Evolutionary conservation across 1,140 invertebrate species (phyloP), one percentile per base, ranked within the genome.

Genomic region (Megalonaias nervosa): DNA sequence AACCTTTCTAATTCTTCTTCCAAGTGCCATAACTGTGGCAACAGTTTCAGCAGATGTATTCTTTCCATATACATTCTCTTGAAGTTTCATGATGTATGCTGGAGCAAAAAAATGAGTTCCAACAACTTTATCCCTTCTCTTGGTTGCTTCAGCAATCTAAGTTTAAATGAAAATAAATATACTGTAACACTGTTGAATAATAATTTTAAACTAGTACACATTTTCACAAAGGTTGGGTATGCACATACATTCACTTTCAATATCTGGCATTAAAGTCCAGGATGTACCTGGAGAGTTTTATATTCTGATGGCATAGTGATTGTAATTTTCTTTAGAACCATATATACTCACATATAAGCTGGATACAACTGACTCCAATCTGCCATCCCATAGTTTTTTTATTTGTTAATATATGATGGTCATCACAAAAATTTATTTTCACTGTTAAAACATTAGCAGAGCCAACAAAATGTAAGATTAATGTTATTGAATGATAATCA

Each of bases 31-130:
- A 13, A 87, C 86, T 11, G 90, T 91, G 56, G 90, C 90, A n/a
- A 90, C 85, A n/a, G 90, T 87, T 21, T 81, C 74, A 60, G 87
- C 83, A 17, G 87, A 88, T 16, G 90, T 91, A 19, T 86, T 61
- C 17, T 71, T 80, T 13, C 90, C 87, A 71, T 88, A 86, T 2
- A 90, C 83, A 79, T 90, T 90, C 75, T 91, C 90, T 60, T 90
- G 79, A 12, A 90, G 77, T 81, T 80, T 86, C 86, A 90, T 90
- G 57, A 88, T 77, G 74, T 89, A 86, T 2, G 90, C 86, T 13
- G 90, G 90, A 38, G 88, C 87, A 81, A 91, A 91, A 82, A 91
- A 91, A 80, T 91, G 90, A 15, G 84, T 87, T 14, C 90, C 90
- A 56, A 89, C 84, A 23, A 91, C 84, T 74, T 84, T 83, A 17